Evolutionary conservation across 2,888 invertebrate species (phyloP).

Genomic region (Gibbula magus): DNA sequence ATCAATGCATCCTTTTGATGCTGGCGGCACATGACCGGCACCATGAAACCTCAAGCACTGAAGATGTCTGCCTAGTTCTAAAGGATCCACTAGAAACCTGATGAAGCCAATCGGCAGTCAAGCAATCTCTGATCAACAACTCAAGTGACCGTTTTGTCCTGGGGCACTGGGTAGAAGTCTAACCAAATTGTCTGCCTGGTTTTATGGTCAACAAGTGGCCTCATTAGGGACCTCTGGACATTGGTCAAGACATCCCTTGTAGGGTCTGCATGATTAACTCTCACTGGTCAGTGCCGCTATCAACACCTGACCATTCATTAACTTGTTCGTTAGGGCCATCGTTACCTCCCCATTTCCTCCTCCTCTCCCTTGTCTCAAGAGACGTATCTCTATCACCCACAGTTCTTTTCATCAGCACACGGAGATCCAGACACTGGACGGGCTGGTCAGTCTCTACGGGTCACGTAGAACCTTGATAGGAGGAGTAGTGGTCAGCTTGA

Average conservation of each 20-base stretch:
- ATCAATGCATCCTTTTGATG: no score
- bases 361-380: background rate
- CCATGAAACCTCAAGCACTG: no score
- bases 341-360: background rate
- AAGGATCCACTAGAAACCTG: no score
- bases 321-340: constrained; percentile 4
- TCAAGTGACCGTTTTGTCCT: background rate
- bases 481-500: no score
- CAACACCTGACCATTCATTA: constrained; percentile 19
- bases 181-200: background rate
- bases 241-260: constrained; percentile 9
- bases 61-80: no score
- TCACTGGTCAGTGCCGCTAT: constrained; percentile 4
- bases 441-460: background rate
- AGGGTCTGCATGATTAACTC: background rate
- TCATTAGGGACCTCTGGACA: constrained; percentile 7
- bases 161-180: background rate
- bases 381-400: background rate
- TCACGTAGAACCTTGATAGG: no score
- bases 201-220: constrained; percentile 18
- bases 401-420: background rate
- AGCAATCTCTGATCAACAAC: constrained; percentile 5
- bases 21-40: no score
- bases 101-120: background rate
- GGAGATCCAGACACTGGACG: background rate